Evolutionary conservation across 2,888 invertebrate genomes (phyloP).

Genomic region (Quadroppia sp.): DNA sequence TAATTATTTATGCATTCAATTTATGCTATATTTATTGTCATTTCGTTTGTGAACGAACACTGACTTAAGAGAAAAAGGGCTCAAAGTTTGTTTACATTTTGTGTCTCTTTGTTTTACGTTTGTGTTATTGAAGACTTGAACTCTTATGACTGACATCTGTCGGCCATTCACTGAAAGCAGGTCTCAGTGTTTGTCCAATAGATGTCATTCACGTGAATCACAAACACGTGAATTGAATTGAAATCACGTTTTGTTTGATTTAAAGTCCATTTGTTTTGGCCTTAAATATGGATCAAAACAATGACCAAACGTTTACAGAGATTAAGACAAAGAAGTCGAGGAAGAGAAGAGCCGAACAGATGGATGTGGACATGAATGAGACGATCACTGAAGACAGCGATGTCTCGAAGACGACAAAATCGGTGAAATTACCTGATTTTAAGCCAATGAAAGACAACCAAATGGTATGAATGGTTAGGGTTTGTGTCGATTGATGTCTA

Average conservation of each 20-base stretch:
- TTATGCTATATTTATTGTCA: too few relatives aligned
- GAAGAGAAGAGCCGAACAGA: slow-evolving; percentile 44
- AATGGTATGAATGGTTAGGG: slow-evolving; percentile 4
- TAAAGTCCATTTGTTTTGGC: too few relatives aligned
- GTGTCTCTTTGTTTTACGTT: too few relatives aligned
- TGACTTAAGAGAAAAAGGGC: too few relatives aligned
- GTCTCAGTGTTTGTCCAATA: neutral
- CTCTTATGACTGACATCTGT: too few relatives aligned
- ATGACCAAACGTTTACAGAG: slow-evolving; percentile 1
- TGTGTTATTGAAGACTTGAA: too few relatives aligned
- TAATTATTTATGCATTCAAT: too few relatives aligned
- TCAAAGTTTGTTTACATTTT: too few relatives aligned
- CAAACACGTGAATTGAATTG: slow-evolving; percentile 17
- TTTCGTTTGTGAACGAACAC: too few relatives aligned
- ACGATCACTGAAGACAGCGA: neutral
- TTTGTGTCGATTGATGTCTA: neutral
- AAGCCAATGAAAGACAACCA: slow-evolving; percentile 30
- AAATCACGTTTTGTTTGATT: too few relatives aligned
- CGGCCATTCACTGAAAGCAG: too few relatives aligned
- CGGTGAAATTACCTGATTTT: slow-evolving; percentile 32
- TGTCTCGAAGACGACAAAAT: neutral
- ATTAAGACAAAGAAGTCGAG: neutral
- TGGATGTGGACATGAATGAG: slow-evolving; percentile 39
- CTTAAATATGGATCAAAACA: neutral
- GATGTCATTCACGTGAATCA: neutral